Conservation (phyloP, 2,113 vertebrate species). For the Ellobius talpinus region DNA sequence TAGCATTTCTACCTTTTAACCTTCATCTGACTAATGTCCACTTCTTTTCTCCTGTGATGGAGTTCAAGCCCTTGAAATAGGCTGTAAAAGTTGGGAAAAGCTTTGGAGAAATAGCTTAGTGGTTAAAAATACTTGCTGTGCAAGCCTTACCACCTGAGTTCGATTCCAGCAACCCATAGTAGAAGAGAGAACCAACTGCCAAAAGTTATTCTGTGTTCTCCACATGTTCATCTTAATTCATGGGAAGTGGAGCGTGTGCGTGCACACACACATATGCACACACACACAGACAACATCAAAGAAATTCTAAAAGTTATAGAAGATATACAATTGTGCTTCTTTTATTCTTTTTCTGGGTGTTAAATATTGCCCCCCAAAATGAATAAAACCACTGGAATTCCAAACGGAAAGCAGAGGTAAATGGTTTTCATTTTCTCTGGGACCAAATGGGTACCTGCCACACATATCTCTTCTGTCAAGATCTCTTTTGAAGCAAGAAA, state of each 20-base stretch:
- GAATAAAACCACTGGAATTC: conserved; percentile 72
- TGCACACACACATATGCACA: background rate
- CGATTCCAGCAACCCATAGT: background rate
- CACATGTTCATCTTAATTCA: background rate
- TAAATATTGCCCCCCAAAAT: conserved; percentile 63
- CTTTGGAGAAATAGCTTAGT: background rate
- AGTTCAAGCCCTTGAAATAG: conserved; percentile 78
- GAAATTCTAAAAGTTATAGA: conserved; percentile 38
- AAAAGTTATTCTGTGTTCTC: background rate
- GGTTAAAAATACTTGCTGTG: background rate
- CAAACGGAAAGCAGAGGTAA: conserved; percentile 63
- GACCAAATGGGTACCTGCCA: conserved; percentile 30
- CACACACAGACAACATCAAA: background rate
- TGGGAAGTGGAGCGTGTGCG: background rate
- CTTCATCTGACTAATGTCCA: conserved; percentile 71
- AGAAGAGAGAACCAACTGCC: background rate
- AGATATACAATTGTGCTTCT: conserved; percentile 72
- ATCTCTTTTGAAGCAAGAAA: conserved; percentile 37
- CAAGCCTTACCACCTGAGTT: background rate
- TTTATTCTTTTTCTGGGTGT: conserved; percentile 77
- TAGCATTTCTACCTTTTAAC: conserved; percentile 81
- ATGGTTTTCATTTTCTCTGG: background rate
- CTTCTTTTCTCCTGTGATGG: conserved; percentile 71
- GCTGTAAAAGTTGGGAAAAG: conserved; percentile 74
- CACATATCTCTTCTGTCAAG: conserved; percentile 1